A percentile compares a stretch with the other conserved stretches of the same genome.
phyloP scores from a whole-genome alignment of 1,140 invertebrate species.

The Holcopasites calliopsidis region DNA sequence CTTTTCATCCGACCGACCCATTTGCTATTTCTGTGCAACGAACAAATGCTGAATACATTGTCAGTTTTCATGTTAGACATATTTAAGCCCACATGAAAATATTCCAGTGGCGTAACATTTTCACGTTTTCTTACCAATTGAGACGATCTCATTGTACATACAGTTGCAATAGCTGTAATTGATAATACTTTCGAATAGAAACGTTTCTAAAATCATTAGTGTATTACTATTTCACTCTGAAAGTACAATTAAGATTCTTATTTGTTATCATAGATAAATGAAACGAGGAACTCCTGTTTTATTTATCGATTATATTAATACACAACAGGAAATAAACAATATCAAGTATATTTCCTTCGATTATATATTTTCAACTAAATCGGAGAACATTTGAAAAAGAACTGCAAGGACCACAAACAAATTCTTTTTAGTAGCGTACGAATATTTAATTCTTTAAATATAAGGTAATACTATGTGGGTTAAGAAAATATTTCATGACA shows the following conservation, averaged over 20 bases:
- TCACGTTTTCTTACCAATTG: not conserved
- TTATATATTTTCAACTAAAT: too few relatives aligned
- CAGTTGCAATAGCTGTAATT: too few relatives aligned
- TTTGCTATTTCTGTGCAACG: conserved; percentile 97
- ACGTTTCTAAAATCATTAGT: not conserved
- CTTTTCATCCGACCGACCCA: conserved; percentile 98
- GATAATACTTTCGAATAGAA: not conserved
- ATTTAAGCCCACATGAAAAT: conserved; percentile 41
- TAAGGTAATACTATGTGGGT: too few relatives aligned
- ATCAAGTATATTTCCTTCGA: too few relatives aligned
- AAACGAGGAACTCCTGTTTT: too few relatives aligned
- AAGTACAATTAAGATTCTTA: not conserved
- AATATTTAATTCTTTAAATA: too few relatives aligned
- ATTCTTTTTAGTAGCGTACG: too few relatives aligned
- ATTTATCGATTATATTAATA: too few relatives aligned
- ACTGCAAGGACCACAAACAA: too few relatives aligned
- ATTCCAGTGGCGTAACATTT: not conserved
- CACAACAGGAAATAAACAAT: too few relatives aligned
- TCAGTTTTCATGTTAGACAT: conserved; percentile 94
- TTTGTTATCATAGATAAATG: not conserved
- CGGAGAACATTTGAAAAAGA: too few relatives aligned
- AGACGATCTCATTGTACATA: conserved; percentile 15
- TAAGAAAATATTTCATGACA: too few relatives aligned
- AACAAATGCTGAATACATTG: conserved; percentile 96
- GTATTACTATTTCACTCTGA: not conserved